Conservation (phyloP, 2,113 vertebrate genomes). For the Nerophis ophidion region DNA sequence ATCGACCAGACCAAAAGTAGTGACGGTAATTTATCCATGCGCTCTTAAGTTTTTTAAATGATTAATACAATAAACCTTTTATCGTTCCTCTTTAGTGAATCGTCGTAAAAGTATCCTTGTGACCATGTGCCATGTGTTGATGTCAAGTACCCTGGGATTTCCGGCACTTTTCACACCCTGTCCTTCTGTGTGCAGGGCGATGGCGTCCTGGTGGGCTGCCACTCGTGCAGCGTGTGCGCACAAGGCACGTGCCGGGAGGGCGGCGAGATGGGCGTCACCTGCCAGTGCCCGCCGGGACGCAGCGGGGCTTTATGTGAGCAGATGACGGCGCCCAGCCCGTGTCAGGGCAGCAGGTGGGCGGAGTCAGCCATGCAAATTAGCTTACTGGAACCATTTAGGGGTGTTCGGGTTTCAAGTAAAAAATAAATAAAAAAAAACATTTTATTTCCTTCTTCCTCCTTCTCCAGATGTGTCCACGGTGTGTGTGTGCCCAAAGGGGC, state of each 20-base stretch:
- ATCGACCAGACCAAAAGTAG: no score
- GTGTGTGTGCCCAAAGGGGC: slow-evolving; percentile 71
- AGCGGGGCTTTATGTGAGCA: slow-evolving; percentile 84
- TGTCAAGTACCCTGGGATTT: no score
- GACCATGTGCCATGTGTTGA: no score
- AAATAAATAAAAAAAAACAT: no score
- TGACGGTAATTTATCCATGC: no score
- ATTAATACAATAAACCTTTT: no score
- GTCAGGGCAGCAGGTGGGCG: slow-evolving; percentile 80
- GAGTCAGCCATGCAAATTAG: not conserved
- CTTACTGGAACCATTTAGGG: no score
- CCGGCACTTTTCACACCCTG: not conserved
- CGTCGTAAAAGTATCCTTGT: no score
- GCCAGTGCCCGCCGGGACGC: slow-evolving; percentile 87
- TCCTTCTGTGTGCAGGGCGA: slow-evolving; percentile 28
- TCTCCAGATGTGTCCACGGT: slow-evolving; percentile 82
- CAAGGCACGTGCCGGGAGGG: slow-evolving; percentile 84
- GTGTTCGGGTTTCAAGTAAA: no score
- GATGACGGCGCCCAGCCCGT: slow-evolving; percentile 69
- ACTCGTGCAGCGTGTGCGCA: slow-evolving; percentile 88
- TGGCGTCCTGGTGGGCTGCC: slow-evolving; percentile 85
- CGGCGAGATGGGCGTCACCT: slow-evolving; percentile 84
- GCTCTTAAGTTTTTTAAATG: no score
- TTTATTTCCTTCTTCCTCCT: not conserved
- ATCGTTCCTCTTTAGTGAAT: no score